Evolutionary conservation across 1,140 invertebrate species (phyloP).

Genomic region (Odontomachus brunneus): DNA sequence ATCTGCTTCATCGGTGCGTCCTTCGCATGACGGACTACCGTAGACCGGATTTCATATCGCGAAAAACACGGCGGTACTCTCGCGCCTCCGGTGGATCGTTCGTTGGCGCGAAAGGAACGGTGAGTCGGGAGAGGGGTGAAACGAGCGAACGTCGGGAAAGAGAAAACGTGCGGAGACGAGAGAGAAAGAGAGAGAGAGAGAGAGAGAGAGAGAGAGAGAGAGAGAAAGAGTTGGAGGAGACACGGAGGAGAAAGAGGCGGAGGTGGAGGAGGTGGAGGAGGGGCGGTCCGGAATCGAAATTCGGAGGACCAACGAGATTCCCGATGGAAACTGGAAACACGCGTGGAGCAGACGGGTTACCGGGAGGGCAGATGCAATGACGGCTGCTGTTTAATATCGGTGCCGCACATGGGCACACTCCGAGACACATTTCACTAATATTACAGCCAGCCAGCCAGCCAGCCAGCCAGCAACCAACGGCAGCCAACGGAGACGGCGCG

Average conservation of each 20-base stretch:
- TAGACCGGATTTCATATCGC: slow-evolving; percentile 77
- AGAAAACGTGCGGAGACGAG: too few species aligned
- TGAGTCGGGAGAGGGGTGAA: not conserved
- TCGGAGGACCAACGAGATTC: slow-evolving; percentile 44
- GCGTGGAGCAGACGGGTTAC: slow-evolving; percentile 63
- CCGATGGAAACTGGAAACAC: slow-evolving; percentile 61
- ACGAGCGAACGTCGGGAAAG: slow-evolving; percentile 5
- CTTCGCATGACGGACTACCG: slow-evolving; percentile 74
- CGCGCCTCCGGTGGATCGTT: slow-evolving; percentile 5
- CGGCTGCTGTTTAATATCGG: slow-evolving; percentile 84
- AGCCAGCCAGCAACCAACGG: slow-evolving; percentile 57
- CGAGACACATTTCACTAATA: slow-evolving; percentile 84
- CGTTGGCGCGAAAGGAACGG: not conserved
- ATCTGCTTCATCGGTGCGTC: slow-evolving; percentile 70
- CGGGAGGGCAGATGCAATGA: slow-evolving; percentile 80
- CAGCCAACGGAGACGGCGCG: slow-evolving; percentile 51
- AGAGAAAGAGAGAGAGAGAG: not conserved
- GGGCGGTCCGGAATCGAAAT: slow-evolving; percentile 9
- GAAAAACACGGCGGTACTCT: slow-evolving; percentile 74
- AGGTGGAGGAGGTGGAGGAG: slow-evolving; percentile 22
- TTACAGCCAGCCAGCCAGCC: slow-evolving; percentile 70
- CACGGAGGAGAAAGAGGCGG: not conserved
- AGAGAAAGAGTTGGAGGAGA: slow-evolving; percentile 13
- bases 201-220: not conserved
- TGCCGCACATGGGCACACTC: slow-evolving; percentile 80